Percentiles rank a stretch among this genome's conserved stretches.
Evolutionary conservation across 2,888 invertebrate species (phyloP).

Genomic region (Icerya purchasi): DNA sequence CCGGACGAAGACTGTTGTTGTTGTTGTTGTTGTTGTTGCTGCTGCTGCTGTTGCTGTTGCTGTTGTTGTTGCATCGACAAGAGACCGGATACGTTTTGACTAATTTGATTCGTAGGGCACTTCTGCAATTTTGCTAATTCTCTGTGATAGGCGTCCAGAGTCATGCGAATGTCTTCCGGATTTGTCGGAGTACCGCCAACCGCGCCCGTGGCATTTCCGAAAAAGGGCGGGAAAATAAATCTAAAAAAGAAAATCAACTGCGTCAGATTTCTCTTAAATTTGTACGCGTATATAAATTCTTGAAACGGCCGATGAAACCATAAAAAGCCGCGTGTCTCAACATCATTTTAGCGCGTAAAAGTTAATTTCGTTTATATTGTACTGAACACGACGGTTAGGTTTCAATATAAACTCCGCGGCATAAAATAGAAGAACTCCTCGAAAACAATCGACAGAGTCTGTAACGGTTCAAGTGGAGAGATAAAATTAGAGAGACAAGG

Average conservation of each 20-base stretch:
- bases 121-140: constrained; percentile 59
- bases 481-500: too few species aligned
- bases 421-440: too few species aligned
- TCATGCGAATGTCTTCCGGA: constrained; percentile 74
- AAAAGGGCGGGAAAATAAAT: constrained; percentile 61
- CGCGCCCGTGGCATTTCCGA: constrained; percentile 37
- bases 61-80: constrained; percentile 69
- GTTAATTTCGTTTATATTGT: too few species aligned
- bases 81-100: constrained; percentile 29
- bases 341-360: too few species aligned
- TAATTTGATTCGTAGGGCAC: constrained; percentile 12
- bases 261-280: too few species aligned
- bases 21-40: constrained; percentile 11
- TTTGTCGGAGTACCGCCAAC: constrained; percentile 21
- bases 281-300: too few species aligned
- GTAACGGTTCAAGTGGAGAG: too few species aligned
- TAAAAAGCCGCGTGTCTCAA: too few species aligned
- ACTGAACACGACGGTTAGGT: too few species aligned
- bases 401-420: too few species aligned
- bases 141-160: constrained; percentile 76
- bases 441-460: too few species aligned
- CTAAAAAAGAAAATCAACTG: constrained; percentile 21
- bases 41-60: constrained; percentile 10
- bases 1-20: constrained; percentile 15
- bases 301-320: too few species aligned